Base-by-base conservation (phyloP, 1,140 invertebrate species). In the Eumeta japonica region DNA sequence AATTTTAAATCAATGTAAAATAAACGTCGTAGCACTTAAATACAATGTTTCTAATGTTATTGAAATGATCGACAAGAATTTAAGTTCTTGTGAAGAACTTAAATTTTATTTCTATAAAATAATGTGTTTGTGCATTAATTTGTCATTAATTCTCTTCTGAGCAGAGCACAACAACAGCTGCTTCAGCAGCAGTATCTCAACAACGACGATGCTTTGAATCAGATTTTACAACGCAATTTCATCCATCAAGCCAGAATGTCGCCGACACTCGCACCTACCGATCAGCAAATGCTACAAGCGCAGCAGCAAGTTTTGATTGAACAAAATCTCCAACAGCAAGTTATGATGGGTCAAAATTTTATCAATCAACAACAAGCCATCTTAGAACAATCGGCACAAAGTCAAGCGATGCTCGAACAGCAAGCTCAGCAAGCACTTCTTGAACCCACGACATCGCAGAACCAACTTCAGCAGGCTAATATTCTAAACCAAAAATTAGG, bases 341-440 rank as follows among this genome's bases (percentile, higher is more conserved):
- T 59, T 32, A 58, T 76, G 45, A 78, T 80, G 43, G 79, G 81
- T 19, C 79, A 81, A 48, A 79, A 79, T 54, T 77, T 81, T 10
- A 73, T 79, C 2, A 81, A 78, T 28, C 80, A 82, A 45, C 79
- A 80, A 27, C 54, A 68, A 14, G 57, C 70, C 15, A 80, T 82
- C 54, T 66, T 79, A 10, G 79, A 81, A 36, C 77, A 79, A 32
- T 57, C 74, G 5, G 71, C 75, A 7, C 76, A 75, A 42, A 70
- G 75, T 16, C 63, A 71, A 29, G 50, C 65, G 11, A 63, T 72
- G 32, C 62, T 67, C 15, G 43, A 55, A 16, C 67, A 74, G 31
- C 76, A 76, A 39, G 52, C 57, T 0, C 75, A 73, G 12, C 62
- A 75, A 39, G 52, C 62, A 48, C 32, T 47, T 53, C 3, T 45